Conservation (phyloP, 2,888 invertebrate genomes). For the Rosalia funebris region DNA sequence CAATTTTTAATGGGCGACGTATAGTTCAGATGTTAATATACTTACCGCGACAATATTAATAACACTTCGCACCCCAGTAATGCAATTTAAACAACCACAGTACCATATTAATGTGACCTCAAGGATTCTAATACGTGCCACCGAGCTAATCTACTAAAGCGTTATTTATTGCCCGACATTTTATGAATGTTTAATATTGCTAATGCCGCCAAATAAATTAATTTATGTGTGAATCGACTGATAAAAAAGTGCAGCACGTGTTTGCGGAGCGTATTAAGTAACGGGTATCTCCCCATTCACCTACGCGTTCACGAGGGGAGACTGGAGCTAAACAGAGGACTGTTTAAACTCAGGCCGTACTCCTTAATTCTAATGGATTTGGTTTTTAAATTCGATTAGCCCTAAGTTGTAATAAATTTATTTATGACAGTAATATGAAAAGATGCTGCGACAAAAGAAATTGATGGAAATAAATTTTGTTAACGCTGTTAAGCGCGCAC, state of each 20-base stretch:
- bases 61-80: conserved; percentile 21
- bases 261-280: conserved; percentile 31
- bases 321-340: background rate
- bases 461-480: too few species aligned
- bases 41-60: conserved; percentile 25
- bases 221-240: conserved; percentile 61
- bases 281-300: background rate
- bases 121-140: conserved; percentile 40
- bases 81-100: conserved; percentile 24
- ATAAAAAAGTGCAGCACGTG: conserved; percentile 56
- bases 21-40: conserved; percentile 19
- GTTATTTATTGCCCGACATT: conserved; percentile 56
- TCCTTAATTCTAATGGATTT: conserved; percentile 43
- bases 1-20: conserved; percentile 16
- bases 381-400: conserved; percentile 43
- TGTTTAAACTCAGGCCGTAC: background rate
- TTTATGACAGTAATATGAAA: too few species aligned
- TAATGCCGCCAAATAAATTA: conserved; percentile 47
- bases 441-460: too few species aligned
- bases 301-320: conserved; percentile 9
- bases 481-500: too few species aligned
- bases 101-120: conserved; percentile 20
- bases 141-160: conserved; percentile 58
- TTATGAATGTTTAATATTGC: conserved; percentile 53
- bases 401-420: conserved; percentile 40